These are phyloP conservation scores for Holocentrus rufus DNA, from an alignment of 2,797 vertebrate species.

Conservation along the genomic window DNA sequence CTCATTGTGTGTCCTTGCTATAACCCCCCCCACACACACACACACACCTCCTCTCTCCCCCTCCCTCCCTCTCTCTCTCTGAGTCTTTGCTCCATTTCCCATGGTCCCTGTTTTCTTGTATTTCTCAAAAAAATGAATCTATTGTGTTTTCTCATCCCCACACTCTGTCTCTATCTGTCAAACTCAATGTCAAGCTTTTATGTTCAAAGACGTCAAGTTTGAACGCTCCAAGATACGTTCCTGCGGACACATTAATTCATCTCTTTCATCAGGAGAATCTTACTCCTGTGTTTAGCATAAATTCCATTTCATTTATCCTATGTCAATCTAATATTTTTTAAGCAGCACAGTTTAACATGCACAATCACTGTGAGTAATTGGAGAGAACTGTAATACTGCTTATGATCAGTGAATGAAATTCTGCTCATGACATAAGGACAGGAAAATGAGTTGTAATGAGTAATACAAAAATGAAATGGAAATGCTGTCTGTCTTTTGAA, in stretches of 20 bases:
- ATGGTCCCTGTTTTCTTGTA: constrained; percentile 38
- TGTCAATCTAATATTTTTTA: neutral
- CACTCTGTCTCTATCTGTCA: constrained; percentile 43
- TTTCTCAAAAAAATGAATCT: constrained; percentile 52
- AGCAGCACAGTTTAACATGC: constrained; percentile 13
- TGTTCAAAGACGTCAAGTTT: constrained; percentile 11
- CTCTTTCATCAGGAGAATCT: constrained; percentile 8
- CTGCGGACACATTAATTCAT: constrained; percentile 5
- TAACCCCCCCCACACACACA: too few relatives aligned
- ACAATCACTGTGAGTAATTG: neutral
- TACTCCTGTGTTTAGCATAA: neutral
- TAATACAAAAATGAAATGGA: neutral
- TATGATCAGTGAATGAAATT: constrained; percentile 25
- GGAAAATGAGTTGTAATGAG: constrained; percentile 18
- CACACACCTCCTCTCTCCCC: too few relatives aligned
- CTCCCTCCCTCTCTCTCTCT: constrained; percentile 39
- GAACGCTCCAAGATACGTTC: neutral
- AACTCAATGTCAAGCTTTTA: constrained; percentile 16
- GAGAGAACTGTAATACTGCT: constrained; percentile 8
- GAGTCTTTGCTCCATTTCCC: constrained; percentile 59
- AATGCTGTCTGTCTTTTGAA: constrained; percentile 1
- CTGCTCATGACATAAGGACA: constrained; percentile 16
- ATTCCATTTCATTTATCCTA: constrained; percentile 20
- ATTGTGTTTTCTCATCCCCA: constrained; percentile 47
- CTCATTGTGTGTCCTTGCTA: constrained; percentile 32